Evolutionary conservation across 2,113 vertebrate species (phyloP), one percentile per base, ranked within the genome.

Genomic region (Picathartes gymnocephalus): DNA sequence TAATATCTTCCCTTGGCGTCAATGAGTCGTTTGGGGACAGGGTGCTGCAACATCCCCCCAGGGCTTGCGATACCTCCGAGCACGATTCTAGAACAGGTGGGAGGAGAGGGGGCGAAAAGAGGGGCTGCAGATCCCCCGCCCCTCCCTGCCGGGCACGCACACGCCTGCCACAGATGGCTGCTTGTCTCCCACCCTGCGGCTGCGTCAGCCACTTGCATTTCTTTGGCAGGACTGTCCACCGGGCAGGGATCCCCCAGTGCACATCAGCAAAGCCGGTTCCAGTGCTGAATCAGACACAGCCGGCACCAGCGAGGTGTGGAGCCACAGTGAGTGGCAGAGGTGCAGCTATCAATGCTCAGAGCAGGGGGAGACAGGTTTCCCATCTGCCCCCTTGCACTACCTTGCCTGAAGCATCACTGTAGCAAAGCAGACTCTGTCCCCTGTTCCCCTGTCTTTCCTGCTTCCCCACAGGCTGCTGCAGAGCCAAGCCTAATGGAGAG

Each of bases 401-500:
- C 58, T 69, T 77, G 11, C 31, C 48, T 16, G 35, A 68, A 82
- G 57, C 24, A 73, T 18, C 42, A 15, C 64, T 53, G 44, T 50
- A 61, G 50, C 5, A 31, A 88, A 91, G 69, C 11, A 6, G 57
- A 51, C 30, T 62, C 44, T 4, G 3, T 56, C 37, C 24, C 22
- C n/a, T 13, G 9, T n/a, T 47, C 39, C 28, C 15, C 21, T 37
- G 64, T 51, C n/a, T 64, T 92, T 80, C 48, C 53, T 9, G 3
- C 84, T 88, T 89, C 45, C 44, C 54, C 40, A 61, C 47, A 1
- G 12, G n/a, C 74, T 86, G 76, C 92, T 58, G 86, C 76, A 77
- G 84, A 94, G 93, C 88, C 86, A 88, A 95, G 76, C 42, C 88
- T 95, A 84, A 91, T 57, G 22, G 37, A 81, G 51, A 95, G 77